Evolutionary conservation across 2,888 invertebrate genomes (phyloP).

Genomic region (Polymixis lichenea): DNA sequence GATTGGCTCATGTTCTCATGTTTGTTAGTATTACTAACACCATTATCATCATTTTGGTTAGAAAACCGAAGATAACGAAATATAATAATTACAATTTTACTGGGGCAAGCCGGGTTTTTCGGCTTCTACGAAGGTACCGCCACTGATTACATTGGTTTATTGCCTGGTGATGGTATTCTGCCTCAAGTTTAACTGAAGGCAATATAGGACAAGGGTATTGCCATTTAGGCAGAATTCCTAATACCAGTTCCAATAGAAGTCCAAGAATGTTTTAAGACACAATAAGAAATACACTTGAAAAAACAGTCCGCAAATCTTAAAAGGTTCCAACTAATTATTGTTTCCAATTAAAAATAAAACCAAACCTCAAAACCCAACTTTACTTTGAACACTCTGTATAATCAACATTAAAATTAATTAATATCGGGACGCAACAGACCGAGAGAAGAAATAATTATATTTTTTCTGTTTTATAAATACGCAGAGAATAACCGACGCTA

Average conservation of each 20-base stretch:
- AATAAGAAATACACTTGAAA: not conserved
- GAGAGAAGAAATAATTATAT: slow-evolving; percentile 30
- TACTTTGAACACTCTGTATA: slow-evolving; percentile 29
- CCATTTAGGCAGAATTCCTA: slow-evolving; percentile 3
- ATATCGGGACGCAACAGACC: slow-evolving; percentile 31
- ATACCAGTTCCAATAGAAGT: not conserved
- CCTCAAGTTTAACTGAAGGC: not conserved
- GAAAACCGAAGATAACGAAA: too few species aligned
- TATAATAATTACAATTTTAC: too few species aligned
- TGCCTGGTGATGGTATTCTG: not conserved
- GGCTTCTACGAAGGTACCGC: too few species aligned
- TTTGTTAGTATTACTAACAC: too few species aligned
- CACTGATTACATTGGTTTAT: too few species aligned
- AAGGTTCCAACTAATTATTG: slow-evolving; percentile 17
- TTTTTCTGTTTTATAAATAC: slow-evolving; percentile 49
- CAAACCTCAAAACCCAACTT: slow-evolving; percentile 20
- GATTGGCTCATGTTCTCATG: too few species aligned
- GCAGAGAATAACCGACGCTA: slow-evolving; percentile 61
- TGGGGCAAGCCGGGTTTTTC: too few species aligned
- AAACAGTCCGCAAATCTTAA: not conserved
- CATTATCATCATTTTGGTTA: too few species aligned
- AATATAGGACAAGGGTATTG: not conserved
- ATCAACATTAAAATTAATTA: slow-evolving; percentile 58
- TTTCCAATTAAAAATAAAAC: slow-evolving; percentile 42
- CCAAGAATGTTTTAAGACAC: slow-evolving; percentile 3